phyloP scores from a whole-genome alignment of 1,140 invertebrate species.

The Planococcus citri region DNA sequence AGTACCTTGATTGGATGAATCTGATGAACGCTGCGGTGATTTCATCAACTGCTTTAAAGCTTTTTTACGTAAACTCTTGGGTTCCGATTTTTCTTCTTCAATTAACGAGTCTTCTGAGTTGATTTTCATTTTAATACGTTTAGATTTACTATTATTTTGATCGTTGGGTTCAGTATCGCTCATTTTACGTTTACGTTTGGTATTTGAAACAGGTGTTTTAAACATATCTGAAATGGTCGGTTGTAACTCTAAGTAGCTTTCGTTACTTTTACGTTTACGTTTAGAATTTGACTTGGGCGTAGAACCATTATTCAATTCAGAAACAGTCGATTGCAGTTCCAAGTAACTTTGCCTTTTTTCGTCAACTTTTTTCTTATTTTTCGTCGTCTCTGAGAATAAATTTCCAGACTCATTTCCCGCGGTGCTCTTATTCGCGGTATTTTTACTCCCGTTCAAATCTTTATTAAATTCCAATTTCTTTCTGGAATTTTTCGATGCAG shows the following conservation, averaged over 20 bases:
- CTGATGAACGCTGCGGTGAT: background rate
- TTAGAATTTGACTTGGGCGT: too few relatives aligned
- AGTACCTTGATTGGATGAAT: background rate
- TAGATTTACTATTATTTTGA: background rate
- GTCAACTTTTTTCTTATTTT: background rate
- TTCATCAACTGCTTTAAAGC: background rate
- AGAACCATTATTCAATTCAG: background rate
- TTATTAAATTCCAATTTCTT: background rate
- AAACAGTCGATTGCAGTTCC: background rate
- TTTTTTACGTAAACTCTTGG: background rate
- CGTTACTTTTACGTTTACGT: too few relatives aligned
- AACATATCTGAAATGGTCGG: too few relatives aligned
- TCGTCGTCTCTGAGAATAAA: background rate
- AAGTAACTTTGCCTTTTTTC: background rate
- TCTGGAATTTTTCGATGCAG: background rate
- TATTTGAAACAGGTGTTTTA: too few relatives aligned
- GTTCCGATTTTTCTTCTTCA: background rate
- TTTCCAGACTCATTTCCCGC: background rate
- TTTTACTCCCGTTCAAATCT: background rate
- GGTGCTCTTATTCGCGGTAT: background rate
- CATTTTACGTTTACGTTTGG: too few relatives aligned
- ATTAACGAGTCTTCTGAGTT: background rate
- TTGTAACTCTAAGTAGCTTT: too few relatives aligned
- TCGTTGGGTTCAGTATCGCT: too few relatives aligned
- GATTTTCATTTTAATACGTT: background rate